Conservation (phyloP, 2,888 invertebrate species). For the Polymixis lichenea region DNA sequence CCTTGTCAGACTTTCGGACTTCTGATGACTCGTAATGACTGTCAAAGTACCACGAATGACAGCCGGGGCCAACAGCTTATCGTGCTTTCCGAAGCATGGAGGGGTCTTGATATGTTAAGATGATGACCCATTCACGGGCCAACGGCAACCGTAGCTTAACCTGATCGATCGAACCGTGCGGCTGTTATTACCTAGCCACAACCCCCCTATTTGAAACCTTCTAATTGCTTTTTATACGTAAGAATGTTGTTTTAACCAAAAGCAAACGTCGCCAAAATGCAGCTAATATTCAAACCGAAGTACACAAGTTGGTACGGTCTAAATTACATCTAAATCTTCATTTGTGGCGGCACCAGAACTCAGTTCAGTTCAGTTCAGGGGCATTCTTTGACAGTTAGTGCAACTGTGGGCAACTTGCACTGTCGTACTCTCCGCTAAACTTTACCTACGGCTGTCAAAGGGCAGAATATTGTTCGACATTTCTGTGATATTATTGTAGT, state of each 20-base stretch:
- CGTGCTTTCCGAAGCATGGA: too few species aligned
- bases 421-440: conserved; percentile 45
- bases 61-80: too few species aligned
- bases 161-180: too few species aligned
- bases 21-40: too few species aligned
- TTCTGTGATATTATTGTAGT: not conserved
- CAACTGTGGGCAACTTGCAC: conserved; percentile 57
- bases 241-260: not conserved
- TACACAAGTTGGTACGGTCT: conserved; percentile 26
- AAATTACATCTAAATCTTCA: conserved; percentile 36
- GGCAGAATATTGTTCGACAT: conserved; percentile 26
- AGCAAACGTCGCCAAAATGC: not conserved
- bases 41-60: too few species aligned
- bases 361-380: conserved; percentile 31
- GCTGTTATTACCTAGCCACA: too few species aligned
- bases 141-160: too few species aligned
- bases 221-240: too few species aligned
- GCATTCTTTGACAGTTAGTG: conserved; percentile 30
- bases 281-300: conserved; percentile 28
- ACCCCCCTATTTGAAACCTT: not conserved
- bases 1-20: too few species aligned
- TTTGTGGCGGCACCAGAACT: conserved; percentile 24
- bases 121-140: too few species aligned
- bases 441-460: conserved; percentile 55
- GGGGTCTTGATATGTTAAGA: too few species aligned